phyloP scores from a whole-genome alignment of 1,140 invertebrate genomes.

The Brachionus plicatilis region DNA sequence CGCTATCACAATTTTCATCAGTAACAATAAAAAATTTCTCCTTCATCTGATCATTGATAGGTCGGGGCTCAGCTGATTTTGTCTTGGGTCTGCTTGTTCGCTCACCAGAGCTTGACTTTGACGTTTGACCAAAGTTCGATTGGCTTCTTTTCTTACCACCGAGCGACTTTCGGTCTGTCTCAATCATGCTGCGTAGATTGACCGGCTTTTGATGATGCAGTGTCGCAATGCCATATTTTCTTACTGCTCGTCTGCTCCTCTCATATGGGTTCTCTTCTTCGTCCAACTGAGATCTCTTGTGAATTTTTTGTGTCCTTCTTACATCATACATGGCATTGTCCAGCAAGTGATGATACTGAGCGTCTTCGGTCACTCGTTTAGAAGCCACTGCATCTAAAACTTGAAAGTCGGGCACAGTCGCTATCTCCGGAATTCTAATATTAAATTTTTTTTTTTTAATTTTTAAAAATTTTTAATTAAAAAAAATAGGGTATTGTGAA shows the following conservation, averaged over 20 bases:
- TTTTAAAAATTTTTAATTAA: neutral
- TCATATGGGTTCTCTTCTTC: constrained; percentile 13
- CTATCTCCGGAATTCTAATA: neutral
- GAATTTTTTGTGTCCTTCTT: constrained; percentile 5
- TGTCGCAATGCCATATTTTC: neutral
- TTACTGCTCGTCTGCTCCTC: neutral
- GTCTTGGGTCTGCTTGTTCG: neutral
- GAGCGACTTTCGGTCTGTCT: neutral
- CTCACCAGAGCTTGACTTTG: neutral
- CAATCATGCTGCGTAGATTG: constrained; percentile 20
- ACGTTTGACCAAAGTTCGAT: neutral
- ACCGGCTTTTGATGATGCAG: constrained; percentile 33
- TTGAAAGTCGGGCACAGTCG: constrained; percentile 32
- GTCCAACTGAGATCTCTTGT: constrained; percentile 29
- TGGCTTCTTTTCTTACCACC: constrained; percentile 5
- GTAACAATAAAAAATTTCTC: constrained; percentile 25
- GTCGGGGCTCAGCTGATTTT: neutral
- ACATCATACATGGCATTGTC: constrained; percentile 20
- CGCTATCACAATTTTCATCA: neutral
- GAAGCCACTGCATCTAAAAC: neutral
- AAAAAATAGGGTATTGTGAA: no score
- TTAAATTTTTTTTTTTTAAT: no score
- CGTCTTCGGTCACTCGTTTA: constrained; percentile 24
- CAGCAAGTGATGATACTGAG: constrained; percentile 20
- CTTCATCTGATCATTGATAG: neutral